A percentile compares a stretch with the other conserved stretches of the same genome.
These are phyloP conservation scores for Calliphora vomitoria DNA, from an alignment of 2,888 invertebrate species.

Conservation along the genomic window DNA sequence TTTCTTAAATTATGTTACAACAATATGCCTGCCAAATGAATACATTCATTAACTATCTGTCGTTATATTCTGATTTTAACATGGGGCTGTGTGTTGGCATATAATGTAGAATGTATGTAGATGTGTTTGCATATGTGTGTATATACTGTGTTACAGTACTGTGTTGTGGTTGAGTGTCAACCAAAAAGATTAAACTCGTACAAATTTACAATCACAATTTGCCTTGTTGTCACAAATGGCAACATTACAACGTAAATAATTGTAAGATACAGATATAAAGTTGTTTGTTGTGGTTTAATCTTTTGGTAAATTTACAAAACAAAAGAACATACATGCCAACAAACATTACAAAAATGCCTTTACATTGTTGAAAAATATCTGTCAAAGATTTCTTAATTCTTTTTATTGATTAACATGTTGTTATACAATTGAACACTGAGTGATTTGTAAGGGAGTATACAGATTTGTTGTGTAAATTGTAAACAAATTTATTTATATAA, in stretches of 20 bases:
- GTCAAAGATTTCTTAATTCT: neutral
- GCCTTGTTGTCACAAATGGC: constrained; percentile 26
- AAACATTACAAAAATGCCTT: neutral
- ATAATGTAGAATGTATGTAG: neutral
- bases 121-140: neutral
- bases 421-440: neutral
- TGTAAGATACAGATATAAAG: constrained; percentile 12
- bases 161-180: constrained; percentile 37
- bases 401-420: constrained; percentile 11
- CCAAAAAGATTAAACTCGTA: constrained; percentile 23
- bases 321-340: neutral
- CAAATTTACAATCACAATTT: constrained; percentile 16
- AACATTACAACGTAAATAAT: constrained; percentile 25
- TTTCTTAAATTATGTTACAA: too few species aligned
- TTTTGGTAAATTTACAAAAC: constrained; percentile 25
- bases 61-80: too few species aligned
- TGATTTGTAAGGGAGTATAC: neutral
- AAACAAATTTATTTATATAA: too few species aligned
- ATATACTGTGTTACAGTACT: neutral
- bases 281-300: constrained; percentile 20
- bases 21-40: too few species aligned
- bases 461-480: too few species aligned
- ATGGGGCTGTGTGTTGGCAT: too few species aligned
- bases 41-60: too few species aligned
- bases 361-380: neutral